phyloP scores from a whole-genome alignment of 35 echinoderm and acorn worm species.

The Antedon bifida region DNA sequence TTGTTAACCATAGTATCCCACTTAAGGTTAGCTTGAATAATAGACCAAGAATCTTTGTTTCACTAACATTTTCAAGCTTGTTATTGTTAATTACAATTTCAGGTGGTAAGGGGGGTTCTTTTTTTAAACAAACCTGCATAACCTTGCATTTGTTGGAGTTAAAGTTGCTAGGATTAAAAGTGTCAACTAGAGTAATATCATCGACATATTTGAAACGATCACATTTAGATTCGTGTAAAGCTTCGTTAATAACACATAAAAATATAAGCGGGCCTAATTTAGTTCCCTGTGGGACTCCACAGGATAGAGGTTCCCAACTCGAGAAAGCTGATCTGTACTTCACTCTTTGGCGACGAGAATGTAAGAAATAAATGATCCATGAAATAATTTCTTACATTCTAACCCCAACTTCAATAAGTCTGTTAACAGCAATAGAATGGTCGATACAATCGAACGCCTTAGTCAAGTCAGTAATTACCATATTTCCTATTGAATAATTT shows the following conservation, averaged over 20 bases:
- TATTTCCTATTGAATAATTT: neutral
- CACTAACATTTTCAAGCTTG: neutral
- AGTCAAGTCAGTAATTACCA: neutral
- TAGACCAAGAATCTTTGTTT: constrained; percentile 9
- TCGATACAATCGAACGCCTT: neutral
- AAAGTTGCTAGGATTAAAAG: too few relatives aligned
- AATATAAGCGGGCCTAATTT: neutral
- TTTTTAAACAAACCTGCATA: too few relatives aligned
- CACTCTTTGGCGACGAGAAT: neutral
- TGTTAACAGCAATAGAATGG: neutral
- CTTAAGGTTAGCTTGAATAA: constrained; percentile 17
- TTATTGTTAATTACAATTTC: neutral
- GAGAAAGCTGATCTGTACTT: neutral
- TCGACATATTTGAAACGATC: neutral
- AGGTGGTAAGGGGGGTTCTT: too few relatives aligned
- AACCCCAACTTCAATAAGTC: neutral
- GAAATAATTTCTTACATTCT: neutral
- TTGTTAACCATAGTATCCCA: constrained; percentile 18
- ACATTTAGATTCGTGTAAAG: neutral
- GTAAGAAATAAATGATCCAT: neutral
- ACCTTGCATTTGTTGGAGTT: too few relatives aligned
- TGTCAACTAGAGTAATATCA: neutral
- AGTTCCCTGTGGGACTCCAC: neutral
- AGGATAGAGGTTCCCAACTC: neutral
- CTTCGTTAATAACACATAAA: neutral